Evolutionary conservation across 2,113 vertebrate species (phyloP).

Genomic region (Cyrtonyx montezumae): DNA sequence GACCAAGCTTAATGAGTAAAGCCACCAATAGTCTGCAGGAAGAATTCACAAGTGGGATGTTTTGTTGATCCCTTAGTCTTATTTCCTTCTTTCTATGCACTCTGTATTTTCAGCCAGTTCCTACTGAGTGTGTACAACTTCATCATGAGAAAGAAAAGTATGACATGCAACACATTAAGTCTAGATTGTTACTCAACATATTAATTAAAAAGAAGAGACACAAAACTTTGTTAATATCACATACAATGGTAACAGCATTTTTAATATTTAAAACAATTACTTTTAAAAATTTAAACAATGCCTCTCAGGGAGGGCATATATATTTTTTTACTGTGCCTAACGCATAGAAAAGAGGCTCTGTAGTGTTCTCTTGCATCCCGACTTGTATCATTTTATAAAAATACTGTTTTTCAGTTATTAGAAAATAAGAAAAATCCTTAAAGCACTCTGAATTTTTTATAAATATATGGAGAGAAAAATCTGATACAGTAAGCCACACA

Average conservation of each 20-base stretch:
- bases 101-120: not conserved
- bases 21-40: not conserved
- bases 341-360: not conserved
- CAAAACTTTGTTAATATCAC: not conserved
- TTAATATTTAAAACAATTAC: not conserved
- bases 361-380: not conserved
- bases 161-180: rapidly evolving
- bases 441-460: not conserved
- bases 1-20: not conserved
- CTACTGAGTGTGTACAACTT: not conserved
- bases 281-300: not conserved
- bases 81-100: not conserved
- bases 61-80: not conserved
- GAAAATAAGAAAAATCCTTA: not conserved
- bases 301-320: not conserved
- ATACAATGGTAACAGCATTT: not conserved
- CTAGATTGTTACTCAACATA: not conserved
- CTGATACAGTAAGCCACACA: not conserved
- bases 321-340: not conserved
- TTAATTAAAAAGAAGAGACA: not conserved
- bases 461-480: no score
- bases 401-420: not conserved
- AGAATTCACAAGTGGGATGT: not conserved
- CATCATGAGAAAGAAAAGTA: not conserved
- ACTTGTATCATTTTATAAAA: not conserved